phyloP scores from a whole-genome alignment of 2,113 vertebrate species.

The Cepphus grylle region DNA sequence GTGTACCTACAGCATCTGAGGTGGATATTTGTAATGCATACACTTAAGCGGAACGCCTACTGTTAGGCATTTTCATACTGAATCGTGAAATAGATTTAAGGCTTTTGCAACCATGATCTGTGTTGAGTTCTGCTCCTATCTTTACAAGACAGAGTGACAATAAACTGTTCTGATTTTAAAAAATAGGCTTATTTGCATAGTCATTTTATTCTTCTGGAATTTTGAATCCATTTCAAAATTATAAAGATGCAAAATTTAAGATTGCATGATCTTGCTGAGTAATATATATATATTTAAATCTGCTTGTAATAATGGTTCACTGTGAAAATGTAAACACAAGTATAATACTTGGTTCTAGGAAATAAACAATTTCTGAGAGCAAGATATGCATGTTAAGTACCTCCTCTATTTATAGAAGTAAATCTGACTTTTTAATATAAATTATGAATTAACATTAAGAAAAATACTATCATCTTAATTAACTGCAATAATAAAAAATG shows the following conservation, averaged over 20 bases:
- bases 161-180: background rate
- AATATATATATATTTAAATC: background rate
- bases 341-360: background rate
- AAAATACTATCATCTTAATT: slow-evolving; percentile 46
- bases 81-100: background rate
- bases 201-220: background rate
- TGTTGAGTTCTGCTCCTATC: background rate
- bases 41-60: background rate
- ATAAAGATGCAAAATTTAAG: background rate
- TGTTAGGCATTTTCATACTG: background rate
- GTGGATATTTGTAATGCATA: background rate
- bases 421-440: slow-evolving; percentile 13
- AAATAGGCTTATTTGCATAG: background rate
- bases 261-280: background rate
- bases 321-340: background rate
- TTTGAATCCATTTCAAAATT: background rate
- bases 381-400: background rate
- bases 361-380: background rate
- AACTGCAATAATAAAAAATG: slow-evolving; percentile 60
- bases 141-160: background rate
- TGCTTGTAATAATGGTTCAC: background rate
- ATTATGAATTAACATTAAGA: slow-evolving; percentile 18
- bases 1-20: background rate
- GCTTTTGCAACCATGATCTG: background rate
- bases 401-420: background rate